Base-by-base conservation (phyloP, 1,140 invertebrate genomes). In the Sycophaga agraensis region DNA sequence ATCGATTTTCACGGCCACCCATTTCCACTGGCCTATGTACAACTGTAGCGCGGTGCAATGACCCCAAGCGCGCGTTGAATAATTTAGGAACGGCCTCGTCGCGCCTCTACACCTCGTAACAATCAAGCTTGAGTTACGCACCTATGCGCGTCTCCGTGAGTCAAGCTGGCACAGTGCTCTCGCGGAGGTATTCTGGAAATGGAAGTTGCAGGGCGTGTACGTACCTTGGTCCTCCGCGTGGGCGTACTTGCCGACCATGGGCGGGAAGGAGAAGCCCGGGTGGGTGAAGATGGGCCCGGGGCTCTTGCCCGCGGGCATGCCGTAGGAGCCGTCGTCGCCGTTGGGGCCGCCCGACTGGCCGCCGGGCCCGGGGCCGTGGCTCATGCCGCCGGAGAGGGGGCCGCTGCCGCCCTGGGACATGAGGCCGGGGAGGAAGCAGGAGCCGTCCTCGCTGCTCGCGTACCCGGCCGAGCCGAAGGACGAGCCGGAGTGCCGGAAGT, bases 381-480 rank as follows among this genome's bases (percentile, higher is more conserved):
- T 65, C 87, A 86, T 64, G 87, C 87, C 12, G 80, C 80, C 49
- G 73, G 76, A 19, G 77, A 78, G 28, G 81, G 81, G 67, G 80
- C 83, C 66, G 82, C 83, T 49, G 79, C 82, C 43, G 78, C 75
- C 34, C n/a, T 21, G 64, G 73, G 71, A 70, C 26, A 63, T 65
- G 22, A 54, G 65, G 8, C 66, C 66, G 22, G 59, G 66, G 7
- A 68, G 82, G 63, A 86, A 86, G 34, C 84, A 81, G n/a, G n/a
- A n/a, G 67, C 86, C 85, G 65, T 89, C 87, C 65, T 88, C 87
- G 65, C 88, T 88, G 66, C 87, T 89, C n/a, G 88, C 87, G 70
- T 90, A 90, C 37, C 89, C 89, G 21, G 87, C 89, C 21, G 84
- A 86, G 58, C 88, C 88, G 74, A 89, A 90, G 65, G 86, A 88